Evolutionary conservation across 2,113 vertebrate genomes (phyloP), one percentile per base, ranked within the genome.

Genomic region (Pituophis catenifer): DNA sequence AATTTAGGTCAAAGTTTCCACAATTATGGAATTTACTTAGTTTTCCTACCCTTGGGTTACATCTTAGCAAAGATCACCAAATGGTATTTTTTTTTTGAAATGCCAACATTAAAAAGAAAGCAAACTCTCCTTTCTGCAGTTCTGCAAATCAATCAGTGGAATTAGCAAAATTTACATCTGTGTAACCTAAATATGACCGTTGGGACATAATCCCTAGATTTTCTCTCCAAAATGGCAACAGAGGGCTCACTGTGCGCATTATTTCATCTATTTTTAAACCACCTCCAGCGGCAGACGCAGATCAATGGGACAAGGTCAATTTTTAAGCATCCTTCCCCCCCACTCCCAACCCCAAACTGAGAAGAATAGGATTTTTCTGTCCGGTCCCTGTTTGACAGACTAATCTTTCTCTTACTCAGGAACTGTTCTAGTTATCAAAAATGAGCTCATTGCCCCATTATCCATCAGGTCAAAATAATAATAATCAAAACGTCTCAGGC

Each of bases 121-220:
- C 26, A 93, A 95, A 88, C 85, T 90, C 88, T 92, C 29, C 38
- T 93, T 13, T 26, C 24, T 65, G 58, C 33, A 89, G 3, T 15
- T 38, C 9, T 57, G 19, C 19, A 62, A 12, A 50, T 13, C 44
- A 29, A 26, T 13, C 89, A 15, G 23, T 17, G 5, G 26, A 53
- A 50, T 26, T 70, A 26, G 7, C 8, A 62, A 11, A 44, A 58
- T 44, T 48, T 13, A 90, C 58, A 50, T 62, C 57, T 48, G 11
- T 48, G 57, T 62, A 62, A 65, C 24, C 15, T n/a, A 52, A 15
- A 65, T 6, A 52, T 24, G 11, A 50, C 17, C 12, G 8, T 59
- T 75, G 13, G 24, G 6, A 44, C 17, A 81, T 81, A 81, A 81
- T 81, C 33, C 75, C 15, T 81, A 38, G n/a, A 8, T 81, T n/a